phyloP scores from a whole-genome alignment of 2,888 invertebrate genomes.

The Epinotia ramella region DNA sequence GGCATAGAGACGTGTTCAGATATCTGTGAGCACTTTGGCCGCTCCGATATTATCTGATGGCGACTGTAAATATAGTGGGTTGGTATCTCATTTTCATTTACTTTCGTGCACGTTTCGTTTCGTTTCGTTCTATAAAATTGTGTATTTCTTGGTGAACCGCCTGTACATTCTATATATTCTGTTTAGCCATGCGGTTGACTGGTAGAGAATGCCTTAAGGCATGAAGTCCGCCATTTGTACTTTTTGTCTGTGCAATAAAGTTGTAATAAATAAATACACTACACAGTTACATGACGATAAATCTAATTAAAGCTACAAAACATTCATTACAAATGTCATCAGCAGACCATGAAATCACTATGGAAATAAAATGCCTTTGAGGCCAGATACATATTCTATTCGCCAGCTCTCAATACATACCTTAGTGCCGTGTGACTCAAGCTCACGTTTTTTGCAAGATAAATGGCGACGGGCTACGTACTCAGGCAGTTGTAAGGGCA shows the following conservation, averaged over 20 bases:
- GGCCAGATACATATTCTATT: constrained; percentile 38
- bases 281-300: not conserved
- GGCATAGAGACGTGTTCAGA: too few relatives aligned
- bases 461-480: constrained; percentile 27
- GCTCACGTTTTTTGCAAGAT: constrained; percentile 40
- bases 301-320: constrained; percentile 2
- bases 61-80: too few relatives aligned
- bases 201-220: too few relatives aligned
- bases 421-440: constrained; percentile 31
- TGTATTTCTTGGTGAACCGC: not conserved
- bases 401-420: constrained; percentile 37
- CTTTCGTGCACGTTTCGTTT: too few relatives aligned
- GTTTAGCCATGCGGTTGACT: too few relatives aligned
- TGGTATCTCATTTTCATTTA: too few relatives aligned
- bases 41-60: too few relatives aligned
- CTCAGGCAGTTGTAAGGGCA: constrained; percentile 29
- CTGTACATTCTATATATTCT: too few relatives aligned
- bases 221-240: too few relatives aligned
- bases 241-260: too few relatives aligned
- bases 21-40: too few relatives aligned
- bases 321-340: constrained; percentile 32
- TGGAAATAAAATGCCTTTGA: constrained; percentile 36
- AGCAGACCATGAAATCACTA: constrained; percentile 33
- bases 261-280: not conserved
- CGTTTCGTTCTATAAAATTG: too few relatives aligned